Evolutionary conservation across 2,888 invertebrate genomes (phyloP).

Genomic region (Aethes cnicana): DNA sequence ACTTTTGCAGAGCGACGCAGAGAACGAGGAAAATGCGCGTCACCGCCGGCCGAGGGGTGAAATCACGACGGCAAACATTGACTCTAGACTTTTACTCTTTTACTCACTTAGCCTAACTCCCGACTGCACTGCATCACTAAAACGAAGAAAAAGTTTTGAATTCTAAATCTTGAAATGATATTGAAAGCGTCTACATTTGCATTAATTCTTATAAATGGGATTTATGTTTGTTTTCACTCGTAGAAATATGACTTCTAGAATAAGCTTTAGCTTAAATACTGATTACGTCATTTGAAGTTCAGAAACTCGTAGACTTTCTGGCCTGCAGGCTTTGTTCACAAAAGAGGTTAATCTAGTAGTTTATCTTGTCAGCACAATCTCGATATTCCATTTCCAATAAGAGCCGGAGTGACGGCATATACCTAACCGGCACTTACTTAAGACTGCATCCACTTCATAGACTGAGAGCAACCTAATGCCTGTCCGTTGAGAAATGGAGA

Average conservation of each 20-base stretch:
- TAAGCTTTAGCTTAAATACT: too few species aligned
- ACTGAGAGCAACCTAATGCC: conserved; percentile 38
- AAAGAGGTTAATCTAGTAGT: conserved; percentile 21
- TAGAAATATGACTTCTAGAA: background rate
- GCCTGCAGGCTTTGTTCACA: background rate
- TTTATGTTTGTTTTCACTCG: background rate
- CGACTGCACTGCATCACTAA: conserved; percentile 69
- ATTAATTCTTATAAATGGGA: conserved; percentile 8
- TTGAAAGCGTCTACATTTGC: conserved; percentile 46
- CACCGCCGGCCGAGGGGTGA: conserved; percentile 63
- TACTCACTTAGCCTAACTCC: conserved; percentile 76
- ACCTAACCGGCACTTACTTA: conserved; percentile 41
- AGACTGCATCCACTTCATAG: conserved; percentile 51
- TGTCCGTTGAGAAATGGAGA: conserved; percentile 65
- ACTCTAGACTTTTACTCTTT: conserved; percentile 79
- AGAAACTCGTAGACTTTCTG: conserved; percentile 7
- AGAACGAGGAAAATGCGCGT: conserved; percentile 50
- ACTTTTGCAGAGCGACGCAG: conserved; percentile 43
- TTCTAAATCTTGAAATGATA: conserved; percentile 62
- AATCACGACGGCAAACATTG: conserved; percentile 81
- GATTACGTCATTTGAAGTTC: too few species aligned
- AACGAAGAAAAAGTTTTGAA: conserved; percentile 63
- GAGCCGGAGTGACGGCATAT: conserved; percentile 24
- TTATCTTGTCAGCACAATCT: conserved; percentile 26
- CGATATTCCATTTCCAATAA: conserved; percentile 31